phyloP scores from a whole-genome alignment of 2,113 vertebrate species.

The Amazona vittata region DNA sequence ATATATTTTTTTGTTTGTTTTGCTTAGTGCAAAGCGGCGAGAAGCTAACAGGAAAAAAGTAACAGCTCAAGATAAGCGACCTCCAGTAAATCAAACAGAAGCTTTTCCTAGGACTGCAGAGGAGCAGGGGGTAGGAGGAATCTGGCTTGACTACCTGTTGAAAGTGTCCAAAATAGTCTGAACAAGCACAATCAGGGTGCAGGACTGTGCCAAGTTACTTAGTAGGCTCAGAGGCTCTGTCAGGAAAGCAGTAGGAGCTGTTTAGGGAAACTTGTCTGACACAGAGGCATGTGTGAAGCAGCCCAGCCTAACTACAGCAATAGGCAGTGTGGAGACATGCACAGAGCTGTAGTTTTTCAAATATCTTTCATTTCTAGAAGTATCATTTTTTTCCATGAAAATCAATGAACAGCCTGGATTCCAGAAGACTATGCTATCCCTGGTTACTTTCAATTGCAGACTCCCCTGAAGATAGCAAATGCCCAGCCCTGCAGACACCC shows the following conservation, averaged over 20 bases:
- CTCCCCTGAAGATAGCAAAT: neutral
- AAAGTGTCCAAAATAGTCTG: neutral
- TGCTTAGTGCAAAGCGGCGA: neutral
- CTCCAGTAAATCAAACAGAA: conserved; percentile 22
- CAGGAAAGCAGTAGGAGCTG: conserved; percentile 1
- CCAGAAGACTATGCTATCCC: neutral
- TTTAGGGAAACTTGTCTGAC: neutral
- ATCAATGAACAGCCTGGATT: neutral
- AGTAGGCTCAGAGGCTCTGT: conserved; percentile 8
- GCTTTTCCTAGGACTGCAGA: neutral
- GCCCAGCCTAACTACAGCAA: neutral
- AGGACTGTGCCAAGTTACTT: neutral
- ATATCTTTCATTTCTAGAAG: neutral
- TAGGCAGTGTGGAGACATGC: neutral
- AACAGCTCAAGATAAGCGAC: neutral
- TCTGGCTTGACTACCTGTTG: neutral
- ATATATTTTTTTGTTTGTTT: neutral
- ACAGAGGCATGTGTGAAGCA: neutral
- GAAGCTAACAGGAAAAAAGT: neutral
- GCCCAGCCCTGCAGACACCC: no score
- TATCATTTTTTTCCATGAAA: neutral
- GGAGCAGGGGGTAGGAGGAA: neutral
- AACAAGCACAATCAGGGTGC: neutral
- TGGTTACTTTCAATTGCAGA: neutral
- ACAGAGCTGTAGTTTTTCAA: neutral